phyloP scores from a whole-genome alignment of 2,888 invertebrate species.

The Octodonta nipae region DNA sequence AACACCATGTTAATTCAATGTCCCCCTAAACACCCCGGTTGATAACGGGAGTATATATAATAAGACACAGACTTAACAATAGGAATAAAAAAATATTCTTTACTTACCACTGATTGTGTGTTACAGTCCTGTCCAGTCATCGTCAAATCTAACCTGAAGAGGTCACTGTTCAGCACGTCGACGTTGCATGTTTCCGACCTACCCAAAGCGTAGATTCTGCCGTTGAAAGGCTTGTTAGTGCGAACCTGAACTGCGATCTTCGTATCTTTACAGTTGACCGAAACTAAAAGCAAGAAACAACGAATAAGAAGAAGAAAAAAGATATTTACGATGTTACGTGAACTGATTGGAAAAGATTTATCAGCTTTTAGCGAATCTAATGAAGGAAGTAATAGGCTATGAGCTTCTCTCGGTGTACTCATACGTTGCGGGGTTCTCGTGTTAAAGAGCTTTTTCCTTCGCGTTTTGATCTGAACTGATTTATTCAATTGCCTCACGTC shows the following conservation, averaged over 20 bases:
- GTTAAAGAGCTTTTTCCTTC: no score
- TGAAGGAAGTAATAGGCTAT: no score
- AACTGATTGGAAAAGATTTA: no score
- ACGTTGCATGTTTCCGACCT: slow-evolving; percentile 91
- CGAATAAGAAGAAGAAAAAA: slow-evolving; percentile 1
- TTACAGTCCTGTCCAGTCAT: slow-evolving; percentile 92
- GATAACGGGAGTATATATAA: no score
- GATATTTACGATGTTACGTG: background rate
- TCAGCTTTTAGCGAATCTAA: no score
- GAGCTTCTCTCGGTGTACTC: no score
- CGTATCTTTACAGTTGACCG: slow-evolving; percentile 88
- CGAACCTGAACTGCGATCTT: slow-evolving; percentile 83
- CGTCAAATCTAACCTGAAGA: slow-evolving; percentile 80
- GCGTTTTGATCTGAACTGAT: no score
- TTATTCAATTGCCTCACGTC: no score
- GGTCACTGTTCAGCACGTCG: slow-evolving; percentile 82
- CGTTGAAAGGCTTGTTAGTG: slow-evolving; percentile 89
- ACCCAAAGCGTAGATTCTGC: slow-evolving; percentile 84
- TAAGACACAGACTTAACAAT: no score
- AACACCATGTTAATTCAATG: no score
- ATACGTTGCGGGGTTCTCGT: no score
- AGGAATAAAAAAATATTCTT: background rate
- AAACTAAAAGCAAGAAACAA: slow-evolving; percentile 48
- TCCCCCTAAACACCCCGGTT: no score
- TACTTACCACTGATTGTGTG: slow-evolving; percentile 81